Conservation (phyloP, 2,113 vertebrate species). For the Laticauda laticaudata region DNA sequence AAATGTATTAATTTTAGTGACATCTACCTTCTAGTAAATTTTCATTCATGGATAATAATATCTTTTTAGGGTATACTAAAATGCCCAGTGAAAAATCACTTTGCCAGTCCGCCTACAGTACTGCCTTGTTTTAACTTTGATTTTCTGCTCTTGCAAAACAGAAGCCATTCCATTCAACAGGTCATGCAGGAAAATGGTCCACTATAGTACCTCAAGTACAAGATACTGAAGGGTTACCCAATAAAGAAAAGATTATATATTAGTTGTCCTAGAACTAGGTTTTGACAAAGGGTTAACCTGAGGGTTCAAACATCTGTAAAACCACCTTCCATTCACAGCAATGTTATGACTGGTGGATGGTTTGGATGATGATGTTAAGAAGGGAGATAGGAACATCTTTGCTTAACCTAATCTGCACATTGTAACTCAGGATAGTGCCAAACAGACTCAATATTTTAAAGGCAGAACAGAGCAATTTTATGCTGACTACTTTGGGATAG, state of each 20-base stretch:
- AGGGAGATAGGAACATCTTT: not conserved
- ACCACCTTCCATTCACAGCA: not conserved
- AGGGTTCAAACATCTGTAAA: not conserved
- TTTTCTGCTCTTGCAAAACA: not conserved
- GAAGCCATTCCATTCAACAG: not conserved
- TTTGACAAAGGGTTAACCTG: not conserved
- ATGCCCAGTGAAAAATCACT: not conserved
- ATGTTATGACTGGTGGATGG: not conserved
- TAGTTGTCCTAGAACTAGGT: not conserved
- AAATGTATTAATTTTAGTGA: conserved; percentile 29
- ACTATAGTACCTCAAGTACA: not conserved
- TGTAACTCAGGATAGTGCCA: not conserved
- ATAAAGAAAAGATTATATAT: not conserved
- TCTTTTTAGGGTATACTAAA: not conserved
- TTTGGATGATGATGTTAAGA: not conserved
- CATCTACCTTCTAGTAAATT: not conserved
- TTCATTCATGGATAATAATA: not conserved
- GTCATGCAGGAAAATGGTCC: not conserved
- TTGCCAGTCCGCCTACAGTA: not conserved
- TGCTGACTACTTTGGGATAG: not conserved
- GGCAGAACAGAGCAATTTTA: not conserved
- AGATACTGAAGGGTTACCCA: not conserved
- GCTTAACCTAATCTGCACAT: not conserved
- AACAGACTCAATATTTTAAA: not conserved
- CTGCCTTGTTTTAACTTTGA: not conserved